phyloP scores from a whole-genome alignment of 2,113 vertebrate genomes.

The Euleptes europaea region DNA sequence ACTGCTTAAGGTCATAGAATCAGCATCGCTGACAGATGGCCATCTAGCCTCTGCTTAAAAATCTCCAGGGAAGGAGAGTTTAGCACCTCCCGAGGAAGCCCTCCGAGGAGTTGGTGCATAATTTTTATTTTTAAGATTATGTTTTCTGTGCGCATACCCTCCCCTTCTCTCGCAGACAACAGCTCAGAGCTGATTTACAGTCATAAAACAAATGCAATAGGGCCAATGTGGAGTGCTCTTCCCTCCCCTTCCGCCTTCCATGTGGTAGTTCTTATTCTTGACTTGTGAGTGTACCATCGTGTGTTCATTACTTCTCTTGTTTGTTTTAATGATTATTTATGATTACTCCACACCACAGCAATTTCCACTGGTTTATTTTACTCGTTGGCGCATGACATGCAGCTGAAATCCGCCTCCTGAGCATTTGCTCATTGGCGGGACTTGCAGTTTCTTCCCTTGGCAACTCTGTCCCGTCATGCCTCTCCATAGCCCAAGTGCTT shows the following conservation, averaged over 20 bases:
- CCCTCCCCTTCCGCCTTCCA: not conserved
- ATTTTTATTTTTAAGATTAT: not conserved
- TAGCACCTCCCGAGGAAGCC: too few species aligned
- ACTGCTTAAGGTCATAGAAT: too few species aligned
- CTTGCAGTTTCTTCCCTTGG: too few species aligned
- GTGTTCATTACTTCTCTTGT: not conserved
- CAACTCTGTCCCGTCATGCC: too few species aligned
- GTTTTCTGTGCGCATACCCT: too few species aligned
- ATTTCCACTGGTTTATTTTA: rapidly evolving
- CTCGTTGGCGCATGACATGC: not conserved
- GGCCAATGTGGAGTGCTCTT: not conserved
- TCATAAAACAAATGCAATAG: not conserved
- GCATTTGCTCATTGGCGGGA: too few species aligned
- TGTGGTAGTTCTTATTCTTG: not conserved
- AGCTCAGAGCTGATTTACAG: not conserved
- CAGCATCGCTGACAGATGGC: too few species aligned
- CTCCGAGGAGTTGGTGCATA: rapidly evolving
- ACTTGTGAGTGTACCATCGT: not conserved
- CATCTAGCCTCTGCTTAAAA: too few species aligned
- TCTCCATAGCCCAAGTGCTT: too few species aligned
- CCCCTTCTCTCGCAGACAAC: not conserved
- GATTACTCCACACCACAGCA: rapidly evolving
- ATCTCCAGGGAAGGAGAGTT: too few species aligned
- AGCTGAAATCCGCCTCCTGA: not conserved
- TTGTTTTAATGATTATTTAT: constrained; percentile 19